Evolutionary conservation across 2,113 vertebrate species (phyloP).

Genomic region (Lasiurus borealis): DNA sequence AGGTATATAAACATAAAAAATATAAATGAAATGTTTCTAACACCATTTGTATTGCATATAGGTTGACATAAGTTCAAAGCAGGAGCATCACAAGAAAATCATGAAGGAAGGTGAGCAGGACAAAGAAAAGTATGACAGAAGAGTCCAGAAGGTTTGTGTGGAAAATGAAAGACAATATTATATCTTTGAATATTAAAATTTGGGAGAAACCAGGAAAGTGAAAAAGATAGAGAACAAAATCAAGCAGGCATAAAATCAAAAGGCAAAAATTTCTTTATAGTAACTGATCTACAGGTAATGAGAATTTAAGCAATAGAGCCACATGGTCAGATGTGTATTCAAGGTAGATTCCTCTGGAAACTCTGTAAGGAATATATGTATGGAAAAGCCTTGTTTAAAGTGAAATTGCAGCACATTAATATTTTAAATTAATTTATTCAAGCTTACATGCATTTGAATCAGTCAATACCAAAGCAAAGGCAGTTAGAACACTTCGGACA

Average conservation of each 20-base stretch:
- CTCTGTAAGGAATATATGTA: not conserved
- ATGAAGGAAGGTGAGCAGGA: not conserved
- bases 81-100: not conserved
- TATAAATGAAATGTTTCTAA: not conserved
- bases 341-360: not conserved
- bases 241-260: not conserved
- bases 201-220: not conserved
- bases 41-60: not conserved
- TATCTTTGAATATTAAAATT: not conserved
- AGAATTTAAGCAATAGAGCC: not conserved
- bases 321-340: not conserved
- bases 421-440: not conserved
- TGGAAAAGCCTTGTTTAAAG: not conserved
- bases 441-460: not conserved
- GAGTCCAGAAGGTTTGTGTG: fast-evolving
- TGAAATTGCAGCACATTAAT: not conserved
- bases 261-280: not conserved
- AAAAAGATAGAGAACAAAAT: not conserved
- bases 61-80: not conserved
- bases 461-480: not conserved
- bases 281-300: not conserved
- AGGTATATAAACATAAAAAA: not conserved
- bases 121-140: not conserved
- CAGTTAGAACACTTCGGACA: not conserved
- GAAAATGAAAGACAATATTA: not conserved